Evolutionary conservation across 2,797 vertebrate species (phyloP).

Genomic region (Melopsittacus undulatus): DNA sequence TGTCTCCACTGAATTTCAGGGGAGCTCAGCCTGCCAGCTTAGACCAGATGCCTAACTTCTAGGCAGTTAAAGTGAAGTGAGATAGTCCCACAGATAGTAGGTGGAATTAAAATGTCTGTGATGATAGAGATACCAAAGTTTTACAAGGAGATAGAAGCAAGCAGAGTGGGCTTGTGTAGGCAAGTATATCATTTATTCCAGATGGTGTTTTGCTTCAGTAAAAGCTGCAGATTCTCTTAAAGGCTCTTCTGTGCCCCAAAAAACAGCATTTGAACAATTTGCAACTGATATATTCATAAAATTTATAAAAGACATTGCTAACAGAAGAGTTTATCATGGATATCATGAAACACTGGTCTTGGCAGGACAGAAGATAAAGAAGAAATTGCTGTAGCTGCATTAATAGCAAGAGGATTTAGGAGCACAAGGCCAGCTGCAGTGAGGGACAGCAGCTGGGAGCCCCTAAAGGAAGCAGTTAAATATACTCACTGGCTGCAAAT

Average conservation of each 20-base stretch:
- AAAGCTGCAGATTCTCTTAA: constrained; percentile 40
- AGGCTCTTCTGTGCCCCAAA: constrained; percentile 22
- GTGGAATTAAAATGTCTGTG: constrained; percentile 36
- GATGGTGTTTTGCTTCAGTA: constrained; percentile 53
- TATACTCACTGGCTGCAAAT: background rate
- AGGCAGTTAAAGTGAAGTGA: background rate
- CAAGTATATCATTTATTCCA: constrained; percentile 21
- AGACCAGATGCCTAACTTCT: background rate
- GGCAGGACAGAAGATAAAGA: background rate
- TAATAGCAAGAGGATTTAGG: background rate
- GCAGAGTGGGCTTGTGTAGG: constrained; percentile 51
- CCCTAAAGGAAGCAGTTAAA: background rate
- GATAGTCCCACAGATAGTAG: constrained; percentile 32
- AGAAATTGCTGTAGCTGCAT: background rate
- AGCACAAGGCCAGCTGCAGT: background rate
- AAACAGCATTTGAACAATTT: background rate
- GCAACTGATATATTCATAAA: background rate
- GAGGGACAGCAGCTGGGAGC: background rate
- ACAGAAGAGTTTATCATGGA: background rate
- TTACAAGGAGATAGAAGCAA: constrained; percentile 4
- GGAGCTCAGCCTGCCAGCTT: background rate
- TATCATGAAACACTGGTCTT: background rate
- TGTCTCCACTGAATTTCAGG: background rate
- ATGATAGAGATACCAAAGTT: background rate
- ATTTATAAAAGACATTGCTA: background rate